These are phyloP conservation scores for Cynoglossus semilaevis DNA, from an alignment of 2,113 vertebrate genomes.

Conservation along the genomic window DNA sequence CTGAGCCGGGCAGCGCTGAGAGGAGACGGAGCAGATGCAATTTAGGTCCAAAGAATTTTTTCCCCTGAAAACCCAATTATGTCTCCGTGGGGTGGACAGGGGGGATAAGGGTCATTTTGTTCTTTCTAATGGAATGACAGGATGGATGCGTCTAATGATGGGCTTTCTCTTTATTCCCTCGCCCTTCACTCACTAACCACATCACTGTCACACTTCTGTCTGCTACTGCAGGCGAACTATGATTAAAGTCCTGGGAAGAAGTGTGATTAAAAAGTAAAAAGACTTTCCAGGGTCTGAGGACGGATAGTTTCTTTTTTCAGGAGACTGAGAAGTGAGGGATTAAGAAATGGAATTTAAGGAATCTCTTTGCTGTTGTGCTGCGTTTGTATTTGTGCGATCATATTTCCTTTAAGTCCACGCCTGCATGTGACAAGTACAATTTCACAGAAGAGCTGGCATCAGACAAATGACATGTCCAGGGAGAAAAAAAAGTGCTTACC, in stretches of 20 bases:
- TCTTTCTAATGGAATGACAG: conserved; percentile 53
- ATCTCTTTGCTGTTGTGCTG: conserved; percentile 9
- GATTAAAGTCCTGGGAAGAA: conserved; percentile 43
- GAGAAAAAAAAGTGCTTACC: conserved; percentile 50
- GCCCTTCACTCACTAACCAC: conserved; percentile 57
- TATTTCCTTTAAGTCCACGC: conserved; percentile 43
- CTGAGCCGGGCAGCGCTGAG: conserved; percentile 20
- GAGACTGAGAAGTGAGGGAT: conserved; percentile 29
- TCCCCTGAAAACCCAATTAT: conserved; percentile 62
- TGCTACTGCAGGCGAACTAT: conserved; percentile 6
- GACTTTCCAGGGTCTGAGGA: conserved; percentile 29
- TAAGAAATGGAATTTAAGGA: conserved; percentile 27
- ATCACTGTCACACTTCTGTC: conserved; percentile 41
- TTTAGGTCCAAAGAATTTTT: conserved; percentile 56
- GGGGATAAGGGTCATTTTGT: conserved; percentile 58
- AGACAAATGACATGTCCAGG: conserved; percentile 39
- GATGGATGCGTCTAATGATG: conserved; percentile 48
- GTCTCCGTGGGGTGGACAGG: conserved; percentile 37
- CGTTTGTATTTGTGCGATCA: conserved; percentile 17
- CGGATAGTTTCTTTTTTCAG: conserved; percentile 29
- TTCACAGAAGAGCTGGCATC: conserved; percentile 58
- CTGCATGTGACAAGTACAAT: conserved; percentile 60
- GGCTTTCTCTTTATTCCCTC: conserved; percentile 51
- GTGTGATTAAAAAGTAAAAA: conserved; percentile 55
- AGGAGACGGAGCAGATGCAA: conserved; percentile 54